These are phyloP conservation scores for Pterocles burchelli DNA, from an alignment of 2,113 vertebrate genomes.

Conservation along the genomic window DNA sequence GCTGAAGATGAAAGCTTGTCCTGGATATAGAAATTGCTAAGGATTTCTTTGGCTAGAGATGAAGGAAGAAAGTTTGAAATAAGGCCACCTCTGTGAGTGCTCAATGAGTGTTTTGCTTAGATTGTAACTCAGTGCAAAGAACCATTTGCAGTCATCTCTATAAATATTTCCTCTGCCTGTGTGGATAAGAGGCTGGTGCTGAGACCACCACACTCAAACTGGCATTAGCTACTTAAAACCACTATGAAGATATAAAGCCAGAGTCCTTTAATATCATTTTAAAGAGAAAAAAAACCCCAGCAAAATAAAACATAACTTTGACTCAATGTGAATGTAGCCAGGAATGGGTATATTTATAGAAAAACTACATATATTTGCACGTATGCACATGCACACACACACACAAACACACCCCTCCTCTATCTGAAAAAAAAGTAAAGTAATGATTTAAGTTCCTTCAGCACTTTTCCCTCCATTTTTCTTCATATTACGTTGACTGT, in stretches of 20 bases:
- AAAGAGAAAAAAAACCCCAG: background rate
- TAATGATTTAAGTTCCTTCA: background rate
- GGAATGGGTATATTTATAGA: background rate
- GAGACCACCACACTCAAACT: background rate
- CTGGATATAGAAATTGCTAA: background rate
- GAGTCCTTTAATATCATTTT: background rate
- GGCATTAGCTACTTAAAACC: background rate
- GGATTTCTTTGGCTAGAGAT: constrained; percentile 43
- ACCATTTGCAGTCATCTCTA: background rate
- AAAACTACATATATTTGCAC: rapidly evolving
- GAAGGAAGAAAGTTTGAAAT: constrained; percentile 40
- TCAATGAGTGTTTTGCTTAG: constrained; percentile 10
- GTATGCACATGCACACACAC: rapidly evolving
- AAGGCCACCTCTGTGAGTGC: background rate
- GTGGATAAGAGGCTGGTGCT: background rate
- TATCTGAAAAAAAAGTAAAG: background rate
- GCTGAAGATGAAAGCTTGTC: constrained; percentile 35
- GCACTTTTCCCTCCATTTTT: background rate
- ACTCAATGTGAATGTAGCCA: background rate
- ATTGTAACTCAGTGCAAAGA: background rate
- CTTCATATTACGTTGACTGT: background rate
- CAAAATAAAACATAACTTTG: background rate
- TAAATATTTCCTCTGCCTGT: background rate
- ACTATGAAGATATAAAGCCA: background rate
- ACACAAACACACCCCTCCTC: background rate